phyloP scores from a whole-genome alignment of 2,113 vertebrate genomes.

The Machaerirhynchus nigripectus region DNA sequence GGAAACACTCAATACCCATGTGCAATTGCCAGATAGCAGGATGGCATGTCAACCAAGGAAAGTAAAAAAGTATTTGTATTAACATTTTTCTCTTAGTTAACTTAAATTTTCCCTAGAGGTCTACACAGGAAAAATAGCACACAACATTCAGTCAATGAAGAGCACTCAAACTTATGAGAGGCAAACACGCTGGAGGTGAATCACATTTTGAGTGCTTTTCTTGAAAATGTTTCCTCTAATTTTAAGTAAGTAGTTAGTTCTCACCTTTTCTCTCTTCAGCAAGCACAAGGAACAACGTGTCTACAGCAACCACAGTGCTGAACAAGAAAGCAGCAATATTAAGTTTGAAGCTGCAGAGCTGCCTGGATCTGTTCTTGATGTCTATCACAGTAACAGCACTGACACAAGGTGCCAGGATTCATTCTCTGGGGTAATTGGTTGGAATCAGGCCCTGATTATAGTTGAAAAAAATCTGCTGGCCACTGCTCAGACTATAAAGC shows the following conservation, averaged over 20 bases:
- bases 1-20: background rate
- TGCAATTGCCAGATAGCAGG: background rate
- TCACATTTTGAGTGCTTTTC: background rate
- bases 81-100: conserved; percentile 1
- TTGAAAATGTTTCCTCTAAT: conserved; percentile 16
- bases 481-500: conserved; percentile 1
- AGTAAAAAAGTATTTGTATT: background rate
- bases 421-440: background rate
- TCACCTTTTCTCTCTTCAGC: background rate
- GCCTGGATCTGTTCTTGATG: background rate
- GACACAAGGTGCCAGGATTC: background rate
- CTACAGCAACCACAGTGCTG: background rate
- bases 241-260: background rate
- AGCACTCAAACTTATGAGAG: conserved; percentile 39
- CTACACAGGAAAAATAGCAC: background rate
- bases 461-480: conserved; percentile 8
- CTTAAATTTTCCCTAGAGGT: conserved; percentile 36
- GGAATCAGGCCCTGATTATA: background rate
- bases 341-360: background rate
- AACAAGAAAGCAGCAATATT: background rate
- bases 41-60: background rate
- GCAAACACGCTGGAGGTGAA: conserved; percentile 45
- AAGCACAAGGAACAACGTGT: background rate
- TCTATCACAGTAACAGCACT: background rate
- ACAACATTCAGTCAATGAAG: conserved; percentile 38